phyloP scores from a whole-genome alignment of 2,113 vertebrate species.

The Xiphophorus maculatus region DNA sequence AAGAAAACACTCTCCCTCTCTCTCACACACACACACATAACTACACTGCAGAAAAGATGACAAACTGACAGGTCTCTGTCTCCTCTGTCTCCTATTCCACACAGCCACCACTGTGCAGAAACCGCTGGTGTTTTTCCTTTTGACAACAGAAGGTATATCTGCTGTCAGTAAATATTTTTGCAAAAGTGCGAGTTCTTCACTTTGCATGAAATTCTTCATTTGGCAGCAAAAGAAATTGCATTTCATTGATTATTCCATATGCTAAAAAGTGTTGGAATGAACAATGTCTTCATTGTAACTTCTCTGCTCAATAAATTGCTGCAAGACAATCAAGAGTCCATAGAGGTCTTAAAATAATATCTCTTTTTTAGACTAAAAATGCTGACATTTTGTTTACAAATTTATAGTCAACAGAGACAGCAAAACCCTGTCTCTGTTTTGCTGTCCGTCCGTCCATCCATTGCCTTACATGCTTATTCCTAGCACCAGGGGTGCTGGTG shows the following conservation, averaged over 20 bases:
- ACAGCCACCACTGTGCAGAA: not conserved
- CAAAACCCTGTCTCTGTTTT: not conserved
- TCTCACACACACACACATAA: not conserved
- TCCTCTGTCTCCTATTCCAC: constrained; percentile 1
- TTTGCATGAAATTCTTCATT: not conserved
- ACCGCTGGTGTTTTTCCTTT: not conserved
- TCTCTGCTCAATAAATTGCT: not conserved
- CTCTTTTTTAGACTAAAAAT: no score
- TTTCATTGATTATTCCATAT: not conserved
- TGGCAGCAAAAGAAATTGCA: not conserved
- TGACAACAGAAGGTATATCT: constrained; percentile 5
- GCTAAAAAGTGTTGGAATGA: not conserved
- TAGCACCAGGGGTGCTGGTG: no score
- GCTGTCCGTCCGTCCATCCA: no score
- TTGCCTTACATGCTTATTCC: no score
- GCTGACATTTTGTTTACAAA: not conserved
- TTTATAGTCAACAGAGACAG: not conserved
- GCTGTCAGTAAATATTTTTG: not conserved
- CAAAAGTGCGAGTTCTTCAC: not conserved
- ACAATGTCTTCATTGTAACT: no score
- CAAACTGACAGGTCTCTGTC: constrained; percentile 8
- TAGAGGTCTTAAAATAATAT: no score
- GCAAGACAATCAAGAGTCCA: not conserved
- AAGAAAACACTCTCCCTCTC: not conserved
- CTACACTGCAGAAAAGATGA: not conserved